phyloP scores from a whole-genome alignment of 2,888 invertebrate species.

The Lumbricus terrestris region DNA sequence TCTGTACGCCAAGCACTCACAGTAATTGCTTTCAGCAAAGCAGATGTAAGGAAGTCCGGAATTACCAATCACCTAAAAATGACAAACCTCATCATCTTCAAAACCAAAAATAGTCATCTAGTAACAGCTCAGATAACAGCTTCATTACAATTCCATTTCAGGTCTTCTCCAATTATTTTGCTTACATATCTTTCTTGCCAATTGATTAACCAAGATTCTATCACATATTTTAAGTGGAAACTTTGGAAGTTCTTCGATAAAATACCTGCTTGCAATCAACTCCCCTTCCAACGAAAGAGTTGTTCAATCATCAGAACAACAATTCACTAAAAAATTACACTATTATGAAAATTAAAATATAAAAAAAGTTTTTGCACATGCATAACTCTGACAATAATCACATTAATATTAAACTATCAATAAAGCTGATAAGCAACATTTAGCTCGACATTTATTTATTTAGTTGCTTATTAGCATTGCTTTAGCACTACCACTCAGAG shows the following conservation, averaged over 20 bases:
- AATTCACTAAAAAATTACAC: too few species aligned
- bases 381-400: neutral
- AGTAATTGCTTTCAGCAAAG: constrained; percentile 15
- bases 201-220: neutral
- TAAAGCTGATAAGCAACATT: neutral
- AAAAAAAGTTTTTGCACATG: neutral
- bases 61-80: constrained; percentile 11
- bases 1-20: constrained; percentile 6
- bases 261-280: too few species aligned
- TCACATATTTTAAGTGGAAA: neutral
- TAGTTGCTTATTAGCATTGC: neutral
- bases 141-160: neutral
- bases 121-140: neutral
- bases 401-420: neutral
- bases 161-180: neutral
- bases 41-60: constrained; percentile 8
- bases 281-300: neutral
- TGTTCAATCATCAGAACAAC: neutral
- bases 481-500: neutral
- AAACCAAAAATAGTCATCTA: neutral
- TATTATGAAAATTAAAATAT: too few species aligned
- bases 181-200: neutral
- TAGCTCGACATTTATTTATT: neutral
- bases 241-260: too few species aligned
- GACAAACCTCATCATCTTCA: neutral